Percentiles rank a stretch among this genome's conserved stretches.
Evolutionary conservation across 2,797 vertebrate species (phyloP).

Genomic region (Leucoraja ocellata): DNA sequence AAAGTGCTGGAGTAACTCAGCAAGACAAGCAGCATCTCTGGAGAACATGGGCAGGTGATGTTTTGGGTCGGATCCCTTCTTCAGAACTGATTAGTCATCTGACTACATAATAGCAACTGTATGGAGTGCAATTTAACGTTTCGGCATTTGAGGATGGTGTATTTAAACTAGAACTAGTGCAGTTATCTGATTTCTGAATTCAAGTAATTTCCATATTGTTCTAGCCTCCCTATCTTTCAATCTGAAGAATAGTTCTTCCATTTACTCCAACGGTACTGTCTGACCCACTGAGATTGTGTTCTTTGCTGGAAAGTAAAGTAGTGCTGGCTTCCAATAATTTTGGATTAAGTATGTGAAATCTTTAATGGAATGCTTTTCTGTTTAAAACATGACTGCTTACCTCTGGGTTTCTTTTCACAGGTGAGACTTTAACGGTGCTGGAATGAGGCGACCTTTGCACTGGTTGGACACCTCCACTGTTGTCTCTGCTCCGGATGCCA

Average conservation of each 20-base stretch:
- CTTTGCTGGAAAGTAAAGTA: neutral
- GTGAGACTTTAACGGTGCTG: neutral
- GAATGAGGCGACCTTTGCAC: neutral
- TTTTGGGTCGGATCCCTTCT: too few species aligned
- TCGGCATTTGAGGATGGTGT: neutral
- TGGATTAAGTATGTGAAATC: neutral
- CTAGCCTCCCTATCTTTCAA: too few species aligned
- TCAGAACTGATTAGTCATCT: neutral
- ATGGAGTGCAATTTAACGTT: neutral
- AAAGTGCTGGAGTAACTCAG: too few species aligned
- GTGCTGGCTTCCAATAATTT: neutral
- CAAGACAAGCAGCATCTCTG: too few species aligned
- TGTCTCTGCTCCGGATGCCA: neutral
- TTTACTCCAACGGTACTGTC: too few species aligned
- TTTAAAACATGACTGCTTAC: neutral
- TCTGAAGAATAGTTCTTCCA: too few species aligned
- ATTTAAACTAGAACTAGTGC: neutral
- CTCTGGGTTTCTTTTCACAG: constrained; percentile 12
- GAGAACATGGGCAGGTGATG: too few species aligned
- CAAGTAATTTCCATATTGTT: neutral
- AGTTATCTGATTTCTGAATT: neutral
- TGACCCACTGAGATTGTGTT: too few species aligned
- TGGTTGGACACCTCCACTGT: neutral
- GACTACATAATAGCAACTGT: neutral
- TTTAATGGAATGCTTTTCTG: neutral